Conservation (phyloP, 2,113 vertebrate species). For the Alligator sinensis region DNA sequence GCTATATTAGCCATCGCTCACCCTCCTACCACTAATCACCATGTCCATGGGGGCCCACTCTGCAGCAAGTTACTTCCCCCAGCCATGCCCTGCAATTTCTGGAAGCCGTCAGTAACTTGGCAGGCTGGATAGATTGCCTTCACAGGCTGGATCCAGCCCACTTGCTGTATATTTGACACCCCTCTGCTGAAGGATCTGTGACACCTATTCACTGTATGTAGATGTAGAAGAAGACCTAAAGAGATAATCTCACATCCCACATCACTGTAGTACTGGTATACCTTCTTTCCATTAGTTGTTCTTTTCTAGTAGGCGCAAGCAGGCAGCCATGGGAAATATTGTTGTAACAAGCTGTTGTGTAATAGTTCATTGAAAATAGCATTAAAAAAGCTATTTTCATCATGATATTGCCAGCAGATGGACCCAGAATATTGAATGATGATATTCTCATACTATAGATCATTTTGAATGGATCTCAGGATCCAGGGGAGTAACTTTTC, state of each 20-base stretch:
- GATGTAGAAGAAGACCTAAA: too few species aligned
- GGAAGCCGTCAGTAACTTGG: too few species aligned
- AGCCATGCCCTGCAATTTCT: too few species aligned
- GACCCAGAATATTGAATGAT: constrained; percentile 78
- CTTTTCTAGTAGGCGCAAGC: constrained; percentile 75
- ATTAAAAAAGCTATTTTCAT: constrained; percentile 77
- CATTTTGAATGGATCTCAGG: constrained; percentile 71
- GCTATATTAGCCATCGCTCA: too few species aligned
- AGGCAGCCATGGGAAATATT: constrained; percentile 80
- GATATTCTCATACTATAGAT: constrained; percentile 70
- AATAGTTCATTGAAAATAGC: constrained; percentile 81
- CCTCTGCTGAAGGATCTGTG: too few species aligned
- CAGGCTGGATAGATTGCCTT: too few species aligned
- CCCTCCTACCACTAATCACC: too few species aligned
- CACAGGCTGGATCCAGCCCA: too few species aligned
- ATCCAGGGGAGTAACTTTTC: constrained; percentile 49
- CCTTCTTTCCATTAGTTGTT: constrained; percentile 60
- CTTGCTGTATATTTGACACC: too few species aligned
- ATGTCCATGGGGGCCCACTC: too few species aligned
- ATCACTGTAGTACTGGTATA: constrained; percentile 27
- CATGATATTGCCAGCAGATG: constrained; percentile 81
- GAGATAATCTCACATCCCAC: background rate
- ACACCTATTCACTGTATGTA: too few species aligned
- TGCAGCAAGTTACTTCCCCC: too few species aligned
- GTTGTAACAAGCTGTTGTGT: constrained; percentile 81